Conservation (phyloP, 2,113 vertebrate genomes). For the Sceloporus undulatus region DNA sequence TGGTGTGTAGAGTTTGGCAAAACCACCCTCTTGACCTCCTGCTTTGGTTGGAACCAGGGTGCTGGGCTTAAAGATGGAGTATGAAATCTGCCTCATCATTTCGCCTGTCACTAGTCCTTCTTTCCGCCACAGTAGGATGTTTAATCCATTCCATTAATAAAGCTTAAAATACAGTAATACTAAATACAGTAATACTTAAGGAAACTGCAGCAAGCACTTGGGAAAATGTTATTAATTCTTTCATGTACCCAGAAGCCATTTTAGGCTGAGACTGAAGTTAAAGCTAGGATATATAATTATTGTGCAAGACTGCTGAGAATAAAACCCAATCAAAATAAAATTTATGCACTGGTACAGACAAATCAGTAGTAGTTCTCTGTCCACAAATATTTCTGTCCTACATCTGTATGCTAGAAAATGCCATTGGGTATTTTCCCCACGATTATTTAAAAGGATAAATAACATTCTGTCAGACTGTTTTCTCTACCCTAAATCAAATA, state of each 20-base stretch:
- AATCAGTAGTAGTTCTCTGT: neutral
- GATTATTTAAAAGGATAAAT: neutral
- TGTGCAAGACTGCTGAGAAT: neutral
- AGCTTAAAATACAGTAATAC: neutral
- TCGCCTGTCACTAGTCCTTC: neutral
- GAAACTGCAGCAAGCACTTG: neutral
- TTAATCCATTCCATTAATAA: neutral
- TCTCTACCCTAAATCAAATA: neutral
- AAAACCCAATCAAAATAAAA: neutral
- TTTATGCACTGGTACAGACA: neutral
- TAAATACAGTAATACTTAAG: neutral
- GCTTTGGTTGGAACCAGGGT: too few relatives aligned
- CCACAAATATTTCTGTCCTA: neutral
- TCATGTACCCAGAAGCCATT: neutral
- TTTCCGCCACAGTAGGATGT: neutral
- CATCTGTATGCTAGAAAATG: neutral
- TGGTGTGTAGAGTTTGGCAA: too few relatives aligned
- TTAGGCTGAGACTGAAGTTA: neutral
- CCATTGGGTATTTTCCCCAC: neutral
- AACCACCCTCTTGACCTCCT: too few relatives aligned
- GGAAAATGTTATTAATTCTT: constrained; percentile 14
- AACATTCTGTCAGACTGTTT: neutral
- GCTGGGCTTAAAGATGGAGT: neutral
- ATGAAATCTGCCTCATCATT: neutral
- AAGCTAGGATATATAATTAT: neutral